Conservation (phyloP, 2,797 vertebrate species). For the Gouania willdenowi region DNA sequence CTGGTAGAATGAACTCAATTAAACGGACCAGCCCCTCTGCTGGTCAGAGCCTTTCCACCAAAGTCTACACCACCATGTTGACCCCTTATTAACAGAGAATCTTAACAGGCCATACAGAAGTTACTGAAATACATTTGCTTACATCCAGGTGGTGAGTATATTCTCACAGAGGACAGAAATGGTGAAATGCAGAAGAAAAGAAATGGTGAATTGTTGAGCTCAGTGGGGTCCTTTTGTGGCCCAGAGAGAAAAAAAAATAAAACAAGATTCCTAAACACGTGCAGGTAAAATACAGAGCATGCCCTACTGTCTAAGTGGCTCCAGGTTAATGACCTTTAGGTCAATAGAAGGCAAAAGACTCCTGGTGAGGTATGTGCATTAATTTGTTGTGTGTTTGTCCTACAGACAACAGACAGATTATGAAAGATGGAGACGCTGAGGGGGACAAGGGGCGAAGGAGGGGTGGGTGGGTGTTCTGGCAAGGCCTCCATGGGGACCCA, state of each 20-base stretch:
- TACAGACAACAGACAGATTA: slow-evolving; percentile 46
- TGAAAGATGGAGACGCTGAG: slow-evolving; percentile 44
- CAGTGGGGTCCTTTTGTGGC: no score
- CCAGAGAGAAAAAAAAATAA: slow-evolving; percentile 20
- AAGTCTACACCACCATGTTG: no score
- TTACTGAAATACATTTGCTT: slow-evolving; percentile 28
- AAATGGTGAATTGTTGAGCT: no score
- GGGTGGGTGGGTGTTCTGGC: slow-evolving; percentile 53
- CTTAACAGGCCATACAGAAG: slow-evolving; percentile 35
- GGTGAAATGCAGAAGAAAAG: slow-evolving; percentile 54
- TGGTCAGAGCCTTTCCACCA: slow-evolving; percentile 48
- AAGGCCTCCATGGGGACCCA: slow-evolving; percentile 56
- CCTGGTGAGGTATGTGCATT: slow-evolving; percentile 20
- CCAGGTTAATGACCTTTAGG: slow-evolving; percentile 68
- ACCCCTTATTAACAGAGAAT: slow-evolving; percentile 67
- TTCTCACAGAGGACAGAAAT: slow-evolving; percentile 24
- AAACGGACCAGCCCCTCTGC: slow-evolving; percentile 73
- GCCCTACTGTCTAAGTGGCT: slow-evolving; percentile 49
- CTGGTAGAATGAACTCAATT: slow-evolving; percentile 79
- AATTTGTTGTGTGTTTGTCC: slow-evolving; percentile 35
- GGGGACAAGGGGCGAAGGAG: slow-evolving; percentile 13
- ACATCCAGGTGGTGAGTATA: no score
- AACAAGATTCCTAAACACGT: slow-evolving; percentile 46
- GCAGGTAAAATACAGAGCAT: slow-evolving; percentile 56
- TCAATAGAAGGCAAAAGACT: slow-evolving; percentile 56